A percentile compares a stretch with the other conserved stretches of the same genome.
Evolutionary conservation across 2,888 invertebrate species (phyloP).

Genomic region (Sisyra nigra): DNA sequence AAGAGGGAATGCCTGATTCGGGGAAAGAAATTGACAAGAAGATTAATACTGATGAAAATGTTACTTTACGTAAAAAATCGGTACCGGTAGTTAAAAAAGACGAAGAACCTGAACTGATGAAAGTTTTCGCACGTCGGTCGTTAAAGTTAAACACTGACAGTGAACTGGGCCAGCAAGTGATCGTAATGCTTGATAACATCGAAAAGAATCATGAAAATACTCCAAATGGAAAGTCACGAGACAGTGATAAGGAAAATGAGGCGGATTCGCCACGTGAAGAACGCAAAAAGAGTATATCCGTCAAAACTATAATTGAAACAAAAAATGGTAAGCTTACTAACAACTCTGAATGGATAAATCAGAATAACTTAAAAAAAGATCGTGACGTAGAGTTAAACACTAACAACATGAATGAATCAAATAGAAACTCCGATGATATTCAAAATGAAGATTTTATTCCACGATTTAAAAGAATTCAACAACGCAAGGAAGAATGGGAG

Average conservation of each 20-base stretch:
- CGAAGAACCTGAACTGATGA: slow-evolving; percentile 63
- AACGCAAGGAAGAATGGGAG: slow-evolving; percentile 64
- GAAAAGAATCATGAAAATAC: slow-evolving; percentile 23
- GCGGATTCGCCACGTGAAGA: slow-evolving; percentile 32
- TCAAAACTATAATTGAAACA: slow-evolving; percentile 15
- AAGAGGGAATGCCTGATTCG: not conserved
- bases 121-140: slow-evolving; percentile 67
- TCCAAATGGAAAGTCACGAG: slow-evolving; percentile 38
- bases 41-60: slow-evolving; percentile 21
- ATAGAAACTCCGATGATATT: slow-evolving; percentile 13
- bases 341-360: slow-evolving; percentile 8
- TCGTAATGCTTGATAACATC: slow-evolving; percentile 27
- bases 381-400: slow-evolving; percentile 12
- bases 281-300: slow-evolving; percentile 23
- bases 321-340: too few species aligned
- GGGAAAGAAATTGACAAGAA: slow-evolving; percentile 20
- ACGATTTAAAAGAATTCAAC: slow-evolving; percentile 55
- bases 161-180: slow-evolving; percentile 40
- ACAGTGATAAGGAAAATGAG: slow-evolving; percentile 61
- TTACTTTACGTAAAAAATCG: slow-evolving; percentile 40
- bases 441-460: slow-evolving; percentile 23
- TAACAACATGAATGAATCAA: slow-evolving; percentile 10
- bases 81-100: slow-evolving; percentile 35
- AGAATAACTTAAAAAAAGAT: slow-evolving; percentile 4
- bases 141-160: slow-evolving; percentile 56